These are phyloP conservation scores for Nilaparvata lugens DNA, from an alignment of 1,140 invertebrate genomes.

Conservation along the genomic window DNA sequence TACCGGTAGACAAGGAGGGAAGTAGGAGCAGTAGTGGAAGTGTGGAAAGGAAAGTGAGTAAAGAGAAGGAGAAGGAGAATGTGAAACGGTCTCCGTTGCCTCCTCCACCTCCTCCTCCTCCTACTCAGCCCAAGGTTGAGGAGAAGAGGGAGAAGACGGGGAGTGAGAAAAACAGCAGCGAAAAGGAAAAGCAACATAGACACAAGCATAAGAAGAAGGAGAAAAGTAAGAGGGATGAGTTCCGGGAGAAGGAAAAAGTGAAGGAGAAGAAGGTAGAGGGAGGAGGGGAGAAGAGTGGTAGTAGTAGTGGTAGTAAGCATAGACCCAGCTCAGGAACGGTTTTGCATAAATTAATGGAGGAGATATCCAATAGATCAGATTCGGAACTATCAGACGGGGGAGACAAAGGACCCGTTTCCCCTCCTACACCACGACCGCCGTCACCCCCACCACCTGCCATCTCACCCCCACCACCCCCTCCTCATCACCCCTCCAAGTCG, in stretches of 20 bases:
- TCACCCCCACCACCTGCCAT: too few relatives aligned
- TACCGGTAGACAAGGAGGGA: conserved; percentile 29
- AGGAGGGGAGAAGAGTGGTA: conserved; percentile 27
- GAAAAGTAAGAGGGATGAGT: conserved; percentile 32
- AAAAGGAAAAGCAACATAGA: conserved; percentile 36
- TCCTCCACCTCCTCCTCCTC: too few relatives aligned
- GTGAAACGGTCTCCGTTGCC: conserved; percentile 13
- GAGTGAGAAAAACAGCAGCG: conserved; percentile 38
- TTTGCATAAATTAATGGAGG: conserved; percentile 12
- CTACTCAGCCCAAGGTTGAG: conserved; percentile 22
- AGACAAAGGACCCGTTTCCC: conserved; percentile 5
- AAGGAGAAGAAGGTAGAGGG: conserved; percentile 41
- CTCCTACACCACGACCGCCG: too few relatives aligned
- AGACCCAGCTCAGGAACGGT: conserved; percentile 21
- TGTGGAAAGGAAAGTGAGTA: conserved; percentile 34
- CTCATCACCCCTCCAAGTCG: background rate
- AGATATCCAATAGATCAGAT: conserved; percentile 15
- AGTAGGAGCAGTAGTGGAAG: conserved; percentile 28
- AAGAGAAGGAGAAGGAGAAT: conserved; percentile 16
- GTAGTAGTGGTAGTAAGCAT: conserved; percentile 18
- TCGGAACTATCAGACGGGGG: conserved; percentile 20
- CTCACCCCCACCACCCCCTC: conserved; percentile 8
- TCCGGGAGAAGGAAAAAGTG: conserved; percentile 27
- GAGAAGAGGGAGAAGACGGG: conserved; percentile 35
- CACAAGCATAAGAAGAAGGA: conserved; percentile 46